A percentile compares a stretch with the other conserved stretches of the same genome.
phyloP scores from a whole-genome alignment of 1,140 invertebrate genomes.

The Dysdera silvatica region DNA sequence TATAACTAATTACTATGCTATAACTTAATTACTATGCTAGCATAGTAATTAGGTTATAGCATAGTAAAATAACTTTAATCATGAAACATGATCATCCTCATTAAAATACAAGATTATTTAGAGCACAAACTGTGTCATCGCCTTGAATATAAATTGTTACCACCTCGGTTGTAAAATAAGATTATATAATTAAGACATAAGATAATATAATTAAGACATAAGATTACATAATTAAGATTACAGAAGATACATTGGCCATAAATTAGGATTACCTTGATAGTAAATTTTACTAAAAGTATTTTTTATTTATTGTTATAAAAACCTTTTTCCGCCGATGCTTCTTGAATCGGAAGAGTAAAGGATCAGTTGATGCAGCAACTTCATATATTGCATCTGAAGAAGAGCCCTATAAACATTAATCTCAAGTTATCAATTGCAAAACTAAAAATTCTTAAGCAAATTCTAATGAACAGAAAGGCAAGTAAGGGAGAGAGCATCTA shows the following conservation, averaged over 20 bases:
- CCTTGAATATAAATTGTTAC: too few species aligned
- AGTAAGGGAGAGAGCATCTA: too few species aligned
- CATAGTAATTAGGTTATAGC: too few species aligned
- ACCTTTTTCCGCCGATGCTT: slow-evolving; percentile 53
- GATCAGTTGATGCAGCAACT: slow-evolving; percentile 53
- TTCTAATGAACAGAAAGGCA: neutral
- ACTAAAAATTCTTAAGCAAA: neutral
- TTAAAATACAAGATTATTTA: too few species aligned
- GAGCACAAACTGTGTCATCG: too few species aligned
- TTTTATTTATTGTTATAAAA: neutral
- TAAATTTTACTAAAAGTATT: too few species aligned
- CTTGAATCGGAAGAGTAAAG: slow-evolving; percentile 61
- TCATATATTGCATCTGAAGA: slow-evolving; percentile 59
- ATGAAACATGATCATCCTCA: too few species aligned
- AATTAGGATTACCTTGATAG: too few species aligned
- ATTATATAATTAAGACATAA: neutral
- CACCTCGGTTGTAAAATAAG: too few species aligned
- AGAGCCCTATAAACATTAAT: slow-evolving; percentile 51
- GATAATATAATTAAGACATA: neutral
- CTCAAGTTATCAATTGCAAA: neutral
- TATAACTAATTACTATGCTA: too few species aligned
- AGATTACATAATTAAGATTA: neutral
- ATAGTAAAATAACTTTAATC: too few species aligned
- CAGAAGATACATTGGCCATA: neutral
- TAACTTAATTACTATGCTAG: too few species aligned